These are phyloP conservation scores for Sebastes cheni DNA, from an alignment of 2,797 vertebrate genomes.

Conservation along the genomic window DNA sequence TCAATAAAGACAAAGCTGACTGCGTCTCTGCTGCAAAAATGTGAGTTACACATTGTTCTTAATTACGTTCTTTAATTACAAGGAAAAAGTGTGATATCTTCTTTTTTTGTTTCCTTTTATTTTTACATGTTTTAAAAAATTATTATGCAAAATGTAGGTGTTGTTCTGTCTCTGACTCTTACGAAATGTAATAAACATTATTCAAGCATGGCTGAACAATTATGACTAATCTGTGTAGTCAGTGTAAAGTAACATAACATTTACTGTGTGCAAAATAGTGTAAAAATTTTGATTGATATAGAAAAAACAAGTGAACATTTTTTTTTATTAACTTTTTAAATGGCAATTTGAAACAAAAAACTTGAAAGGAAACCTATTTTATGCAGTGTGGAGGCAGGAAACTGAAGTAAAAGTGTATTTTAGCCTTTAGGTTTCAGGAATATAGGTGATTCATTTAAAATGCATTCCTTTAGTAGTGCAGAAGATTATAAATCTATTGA, in stretches of 20 bases:
- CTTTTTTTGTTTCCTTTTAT: background rate
- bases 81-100: background rate
- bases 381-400: background rate
- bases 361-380: background rate
- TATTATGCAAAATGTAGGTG: background rate
- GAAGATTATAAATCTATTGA: too few relatives aligned
- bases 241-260: background rate
- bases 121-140: background rate
- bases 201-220: background rate
- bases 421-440: background rate
- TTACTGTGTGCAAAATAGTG: background rate
- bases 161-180: background rate
- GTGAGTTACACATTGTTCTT: constrained; percentile 74
- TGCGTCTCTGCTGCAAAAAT: constrained; percentile 84
- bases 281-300: background rate
- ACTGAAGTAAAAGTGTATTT: background rate
- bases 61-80: background rate
- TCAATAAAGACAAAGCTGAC: constrained; percentile 34
- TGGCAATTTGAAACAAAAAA: background rate
- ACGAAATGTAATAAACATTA: background rate
- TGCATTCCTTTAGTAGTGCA: background rate
- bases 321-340: background rate
- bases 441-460: background rate
- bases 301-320: background rate
- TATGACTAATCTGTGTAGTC: background rate